Conservation (phyloP, 2,797 vertebrate genomes). For the Eurystomus glaucurus region DNA sequence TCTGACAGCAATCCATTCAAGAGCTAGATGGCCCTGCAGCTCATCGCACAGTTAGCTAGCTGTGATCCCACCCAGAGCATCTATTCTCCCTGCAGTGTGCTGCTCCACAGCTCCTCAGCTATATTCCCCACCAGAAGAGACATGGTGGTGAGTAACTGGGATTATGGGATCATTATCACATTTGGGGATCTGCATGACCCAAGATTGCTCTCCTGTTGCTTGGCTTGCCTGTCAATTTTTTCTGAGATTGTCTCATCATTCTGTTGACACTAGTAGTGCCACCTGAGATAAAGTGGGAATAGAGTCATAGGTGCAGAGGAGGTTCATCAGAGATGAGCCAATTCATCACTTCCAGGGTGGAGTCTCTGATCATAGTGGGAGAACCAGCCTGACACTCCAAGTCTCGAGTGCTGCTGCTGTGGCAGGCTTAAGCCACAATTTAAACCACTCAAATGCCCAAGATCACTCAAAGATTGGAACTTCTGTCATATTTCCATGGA, state of each 20-base stretch:
- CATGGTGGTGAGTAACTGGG: not conserved
- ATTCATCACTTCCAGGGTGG: not conserved
- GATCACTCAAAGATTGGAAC: not conserved
- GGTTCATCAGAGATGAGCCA: not conserved
- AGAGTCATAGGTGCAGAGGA: not conserved
- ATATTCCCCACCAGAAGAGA: not conserved
- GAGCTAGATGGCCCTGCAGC: not conserved
- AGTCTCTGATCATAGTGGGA: not conserved
- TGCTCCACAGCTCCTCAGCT: not conserved
- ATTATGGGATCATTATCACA: not conserved
- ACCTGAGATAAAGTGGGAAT: not conserved
- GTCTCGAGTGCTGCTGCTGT: not conserved
- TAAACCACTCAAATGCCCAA: not conserved
- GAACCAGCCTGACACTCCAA: not conserved
- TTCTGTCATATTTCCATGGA: not conserved
- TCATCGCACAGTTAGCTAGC: not conserved
- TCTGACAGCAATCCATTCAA: not conserved
- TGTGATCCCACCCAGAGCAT: not conserved
- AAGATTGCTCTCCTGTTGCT: not conserved
- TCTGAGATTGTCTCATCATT: not conserved
- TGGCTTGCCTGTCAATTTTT: not conserved
- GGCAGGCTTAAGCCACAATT: not conserved
- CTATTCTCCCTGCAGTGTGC: fast-evolving
- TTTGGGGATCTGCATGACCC: not conserved
- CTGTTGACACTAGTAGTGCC: not conserved